Evolutionary conservation across 2,888 invertebrate genomes (phyloP).

Genomic region (Agapostemon virescens): DNA sequence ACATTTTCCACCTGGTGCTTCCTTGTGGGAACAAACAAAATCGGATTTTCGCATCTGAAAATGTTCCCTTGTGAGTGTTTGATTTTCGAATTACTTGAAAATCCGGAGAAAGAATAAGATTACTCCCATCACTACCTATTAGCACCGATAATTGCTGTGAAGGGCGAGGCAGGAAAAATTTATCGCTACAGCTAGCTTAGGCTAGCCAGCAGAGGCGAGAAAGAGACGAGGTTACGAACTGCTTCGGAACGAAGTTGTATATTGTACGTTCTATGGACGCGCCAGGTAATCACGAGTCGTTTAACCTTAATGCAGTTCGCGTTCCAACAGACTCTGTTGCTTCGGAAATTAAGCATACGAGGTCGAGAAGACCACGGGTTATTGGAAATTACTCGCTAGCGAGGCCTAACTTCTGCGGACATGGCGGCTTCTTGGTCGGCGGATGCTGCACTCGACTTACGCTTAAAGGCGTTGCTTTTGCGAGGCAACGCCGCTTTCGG

Average conservation of each 20-base stretch:
- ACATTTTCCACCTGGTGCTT: too few relatives aligned
- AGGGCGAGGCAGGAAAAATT: slow-evolving; percentile 43
- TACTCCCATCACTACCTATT: slow-evolving; percentile 53
- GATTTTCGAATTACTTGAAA: background rate
- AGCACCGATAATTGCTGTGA: slow-evolving; percentile 59
- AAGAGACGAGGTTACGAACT: slow-evolving; percentile 16
- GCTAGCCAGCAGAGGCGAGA: slow-evolving; percentile 34
- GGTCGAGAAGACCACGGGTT: slow-evolving; percentile 21
- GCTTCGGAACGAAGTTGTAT: slow-evolving; percentile 17
- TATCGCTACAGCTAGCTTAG: slow-evolving; percentile 26
- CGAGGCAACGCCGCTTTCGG: background rate
- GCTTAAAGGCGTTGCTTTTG: background rate
- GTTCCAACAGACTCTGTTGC: background rate
- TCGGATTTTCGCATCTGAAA: too few relatives aligned
- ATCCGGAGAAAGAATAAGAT: background rate
- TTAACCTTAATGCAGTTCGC: slow-evolving; percentile 39
- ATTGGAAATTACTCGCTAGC: slow-evolving; percentile 1
- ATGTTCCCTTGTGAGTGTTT: background rate
- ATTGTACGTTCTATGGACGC: slow-evolving; percentile 2
- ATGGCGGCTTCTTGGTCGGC: background rate
- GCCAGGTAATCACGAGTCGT: slow-evolving; percentile 41
- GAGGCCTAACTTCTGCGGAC: background rate
- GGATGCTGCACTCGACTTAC: background rate
- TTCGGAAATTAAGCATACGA: slow-evolving; percentile 10
- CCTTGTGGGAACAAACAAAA: too few relatives aligned